These are phyloP conservation scores for Hoplostethus mediterraneus DNA, from an alignment of 2,797 vertebrate species.

Conservation along the genomic window DNA sequence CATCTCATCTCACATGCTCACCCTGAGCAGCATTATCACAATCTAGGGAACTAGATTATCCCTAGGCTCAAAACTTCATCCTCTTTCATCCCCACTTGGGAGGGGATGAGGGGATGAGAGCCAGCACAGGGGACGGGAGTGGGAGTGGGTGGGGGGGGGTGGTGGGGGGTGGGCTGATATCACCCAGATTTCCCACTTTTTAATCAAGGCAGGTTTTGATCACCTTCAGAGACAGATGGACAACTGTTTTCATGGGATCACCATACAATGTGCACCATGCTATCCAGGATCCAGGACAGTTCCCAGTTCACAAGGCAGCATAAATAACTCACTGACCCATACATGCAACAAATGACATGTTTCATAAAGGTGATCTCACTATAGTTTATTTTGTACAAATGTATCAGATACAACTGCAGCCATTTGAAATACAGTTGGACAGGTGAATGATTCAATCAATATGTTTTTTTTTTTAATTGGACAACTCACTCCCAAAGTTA, in stretches of 20 bases:
- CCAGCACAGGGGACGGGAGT: slow-evolving; percentile 29
- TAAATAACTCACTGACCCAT: not conserved
- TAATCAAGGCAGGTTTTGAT: slow-evolving; percentile 82
- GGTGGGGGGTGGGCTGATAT: slow-evolving; percentile 34
- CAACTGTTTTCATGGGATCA: slow-evolving; percentile 67
- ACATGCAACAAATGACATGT: too few relatives aligned
- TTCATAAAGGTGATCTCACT: slow-evolving; percentile 1
- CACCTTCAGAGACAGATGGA: slow-evolving; percentile 84
- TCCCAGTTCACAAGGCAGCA: not conserved
- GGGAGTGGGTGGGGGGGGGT: not conserved
- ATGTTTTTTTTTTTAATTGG: too few relatives aligned
- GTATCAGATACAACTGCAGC: slow-evolving; percentile 14
- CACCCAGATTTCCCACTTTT: slow-evolving; percentile 70
- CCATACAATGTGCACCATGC: slow-evolving; percentile 24
- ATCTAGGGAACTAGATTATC: slow-evolving; percentile 83
- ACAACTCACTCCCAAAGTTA: not conserved
- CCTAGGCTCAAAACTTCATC: slow-evolving; percentile 80
- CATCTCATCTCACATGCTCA: slow-evolving; percentile 68
- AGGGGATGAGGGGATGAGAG: slow-evolving; percentile 26
- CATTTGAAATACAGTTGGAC: slow-evolving; percentile 9
- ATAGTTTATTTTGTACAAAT: slow-evolving; percentile 19
- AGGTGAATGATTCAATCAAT: not conserved
- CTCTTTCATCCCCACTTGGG: slow-evolving; percentile 75
- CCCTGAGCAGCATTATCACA: slow-evolving; percentile 82
- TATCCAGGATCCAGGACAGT: slow-evolving; percentile 36